Evolutionary conservation across 2,888 invertebrate species (phyloP).

Genomic region (Cheiracanthium punctorium): DNA sequence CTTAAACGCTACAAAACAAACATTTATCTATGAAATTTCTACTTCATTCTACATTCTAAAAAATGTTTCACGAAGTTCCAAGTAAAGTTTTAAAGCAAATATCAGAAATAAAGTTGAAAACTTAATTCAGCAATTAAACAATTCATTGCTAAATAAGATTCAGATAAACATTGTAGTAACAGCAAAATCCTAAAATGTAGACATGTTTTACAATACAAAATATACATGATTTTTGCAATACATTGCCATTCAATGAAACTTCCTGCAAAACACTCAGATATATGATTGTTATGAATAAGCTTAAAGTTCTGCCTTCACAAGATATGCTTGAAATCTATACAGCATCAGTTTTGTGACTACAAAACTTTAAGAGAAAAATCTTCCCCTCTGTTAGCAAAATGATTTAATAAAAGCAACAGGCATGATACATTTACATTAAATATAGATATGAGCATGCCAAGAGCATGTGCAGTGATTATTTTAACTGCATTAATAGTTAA

Average conservation of each 20-base stretch:
- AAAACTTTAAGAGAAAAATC: no score
- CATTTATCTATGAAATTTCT: not conserved
- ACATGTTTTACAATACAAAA: not conserved
- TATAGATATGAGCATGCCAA: not conserved
- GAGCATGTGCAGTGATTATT: not conserved
- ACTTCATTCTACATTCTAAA: not conserved
- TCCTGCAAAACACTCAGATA: not conserved
- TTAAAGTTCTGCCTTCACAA: no score
- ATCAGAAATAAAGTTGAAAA: not conserved
- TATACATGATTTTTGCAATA: not conserved
- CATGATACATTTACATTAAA: not conserved
- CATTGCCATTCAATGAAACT: not conserved
- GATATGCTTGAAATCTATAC: no score
- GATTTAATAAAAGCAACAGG: not conserved
- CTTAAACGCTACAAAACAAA: not conserved
- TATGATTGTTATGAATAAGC: constrained; percentile 7
- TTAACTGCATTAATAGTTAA: no score
- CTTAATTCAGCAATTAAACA: not conserved
- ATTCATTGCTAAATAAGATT: not conserved
- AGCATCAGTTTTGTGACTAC: no score
- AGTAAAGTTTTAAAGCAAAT: not conserved
- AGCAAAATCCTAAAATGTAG: not conserved
- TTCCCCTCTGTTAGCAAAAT: not conserved
- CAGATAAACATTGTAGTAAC: not conserved
- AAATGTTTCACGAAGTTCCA: not conserved